Conservation (phyloP, 2,797 vertebrate genomes). For the Hylomyscus alleni region DNA sequence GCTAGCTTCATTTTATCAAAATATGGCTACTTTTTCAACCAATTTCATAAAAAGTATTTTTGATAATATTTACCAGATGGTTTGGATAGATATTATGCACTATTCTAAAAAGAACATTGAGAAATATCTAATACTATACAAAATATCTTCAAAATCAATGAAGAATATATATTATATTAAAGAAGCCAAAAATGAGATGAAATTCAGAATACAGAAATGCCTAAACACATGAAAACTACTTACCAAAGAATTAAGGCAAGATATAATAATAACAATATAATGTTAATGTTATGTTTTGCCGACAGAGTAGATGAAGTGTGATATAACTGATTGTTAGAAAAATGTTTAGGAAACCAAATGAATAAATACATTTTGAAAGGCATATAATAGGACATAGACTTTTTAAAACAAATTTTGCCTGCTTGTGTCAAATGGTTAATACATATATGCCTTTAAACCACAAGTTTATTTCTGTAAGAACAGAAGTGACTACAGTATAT, state of each 20-base stretch:
- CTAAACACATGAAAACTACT: constrained; percentile 6
- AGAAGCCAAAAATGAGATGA: not conserved
- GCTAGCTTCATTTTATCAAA: not conserved
- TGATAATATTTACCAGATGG: not conserved
- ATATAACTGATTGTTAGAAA: not conserved
- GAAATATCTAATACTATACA: not conserved
- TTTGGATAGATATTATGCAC: not conserved
- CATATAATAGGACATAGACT: not conserved
- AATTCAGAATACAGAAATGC: constrained; percentile 17
- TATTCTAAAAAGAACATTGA: not conserved
- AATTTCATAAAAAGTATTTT: not conserved
- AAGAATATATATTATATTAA: not conserved
- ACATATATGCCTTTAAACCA: not conserved
- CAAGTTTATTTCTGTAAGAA: not conserved
- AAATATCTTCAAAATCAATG: not conserved
- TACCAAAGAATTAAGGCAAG: constrained; percentile 7
- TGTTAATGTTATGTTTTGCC: not conserved
- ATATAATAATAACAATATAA: not conserved
- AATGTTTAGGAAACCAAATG: not conserved
- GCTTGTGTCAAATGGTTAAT: not conserved
- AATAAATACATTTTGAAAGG: not conserved
- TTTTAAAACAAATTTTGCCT: not conserved
- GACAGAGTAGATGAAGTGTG: not conserved
- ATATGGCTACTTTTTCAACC: not conserved
- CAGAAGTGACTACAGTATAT: not conserved